These are phyloP conservation scores for Tetranychus piercei DNA, from an alignment of 2,888 invertebrate species.

Conservation along the genomic window DNA sequence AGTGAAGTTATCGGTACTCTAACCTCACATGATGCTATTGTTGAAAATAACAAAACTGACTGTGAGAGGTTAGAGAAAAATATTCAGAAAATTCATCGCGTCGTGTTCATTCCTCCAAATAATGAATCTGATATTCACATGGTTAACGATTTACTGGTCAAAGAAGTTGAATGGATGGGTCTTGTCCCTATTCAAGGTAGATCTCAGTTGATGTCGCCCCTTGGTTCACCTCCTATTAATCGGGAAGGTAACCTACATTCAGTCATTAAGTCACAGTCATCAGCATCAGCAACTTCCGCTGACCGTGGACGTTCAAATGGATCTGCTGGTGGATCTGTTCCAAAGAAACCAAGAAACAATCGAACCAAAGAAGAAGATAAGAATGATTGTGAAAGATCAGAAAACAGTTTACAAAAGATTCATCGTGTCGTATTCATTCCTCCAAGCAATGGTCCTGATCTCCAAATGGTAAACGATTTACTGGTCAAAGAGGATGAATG, in stretches of 20 bases:
- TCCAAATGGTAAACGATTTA: neutral
- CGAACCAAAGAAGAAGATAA: neutral
- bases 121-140: neutral
- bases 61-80: neutral
- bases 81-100: neutral
- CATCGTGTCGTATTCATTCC: slow-evolving; percentile 4
- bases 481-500: neutral
- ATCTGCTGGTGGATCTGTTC: neutral
- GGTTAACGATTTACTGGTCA: neutral
- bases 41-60: neutral
- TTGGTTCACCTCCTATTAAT: neutral
- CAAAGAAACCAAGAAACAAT: neutral
- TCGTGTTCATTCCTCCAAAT: slow-evolving; percentile 3
- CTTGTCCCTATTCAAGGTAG: neutral
- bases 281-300: neutral
- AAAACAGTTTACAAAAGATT: neutral
- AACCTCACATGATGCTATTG: neutral
- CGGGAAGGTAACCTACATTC: neutral
- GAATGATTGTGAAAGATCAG: neutral
- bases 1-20: slow-evolving; percentile 5
- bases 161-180: neutral
- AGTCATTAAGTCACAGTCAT: neutral
- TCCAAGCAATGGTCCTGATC: neutral
- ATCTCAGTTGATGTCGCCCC: neutral
- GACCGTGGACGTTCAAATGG: neutral